Conservation (phyloP, 2,113 vertebrate genomes). For the Dromaius novaehollandiae region DNA sequence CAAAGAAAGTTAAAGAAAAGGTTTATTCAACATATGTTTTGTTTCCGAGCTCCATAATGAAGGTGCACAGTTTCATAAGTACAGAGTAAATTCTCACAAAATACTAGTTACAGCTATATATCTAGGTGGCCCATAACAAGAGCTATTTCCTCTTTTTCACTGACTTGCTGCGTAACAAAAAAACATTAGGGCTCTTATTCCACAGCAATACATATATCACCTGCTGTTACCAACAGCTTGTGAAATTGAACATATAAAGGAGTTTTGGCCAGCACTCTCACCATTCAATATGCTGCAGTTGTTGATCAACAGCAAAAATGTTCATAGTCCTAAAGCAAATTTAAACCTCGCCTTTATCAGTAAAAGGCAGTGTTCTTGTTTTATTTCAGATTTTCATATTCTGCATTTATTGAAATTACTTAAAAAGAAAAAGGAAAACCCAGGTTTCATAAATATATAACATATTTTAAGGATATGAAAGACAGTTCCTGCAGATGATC, state of each 20-base stretch:
- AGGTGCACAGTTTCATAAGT: neutral
- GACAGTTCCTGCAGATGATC: neutral
- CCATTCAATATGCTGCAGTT: neutral
- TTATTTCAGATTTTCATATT: neutral
- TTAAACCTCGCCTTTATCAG: neutral
- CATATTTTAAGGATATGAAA: neutral
- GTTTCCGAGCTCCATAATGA: neutral
- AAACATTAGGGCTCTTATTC: neutral
- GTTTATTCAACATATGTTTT: neutral
- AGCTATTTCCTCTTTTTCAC: neutral
- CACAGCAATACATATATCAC: neutral
- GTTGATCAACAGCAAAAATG: neutral
- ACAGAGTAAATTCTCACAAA: neutral
- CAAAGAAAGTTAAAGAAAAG: neutral
- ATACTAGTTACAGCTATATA: neutral
- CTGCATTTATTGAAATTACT: neutral
- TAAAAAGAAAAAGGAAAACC: neutral
- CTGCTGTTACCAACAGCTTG: neutral
- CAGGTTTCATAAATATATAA: neutral
- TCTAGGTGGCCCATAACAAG: neutral
- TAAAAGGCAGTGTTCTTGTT: neutral
- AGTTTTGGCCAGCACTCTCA: neutral
- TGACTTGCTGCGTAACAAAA: neutral
- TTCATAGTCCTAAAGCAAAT: neutral
- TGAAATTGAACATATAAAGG: neutral